phyloP scores from a whole-genome alignment of 2,797 vertebrate genomes.

The Macropodus opercularis region DNA sequence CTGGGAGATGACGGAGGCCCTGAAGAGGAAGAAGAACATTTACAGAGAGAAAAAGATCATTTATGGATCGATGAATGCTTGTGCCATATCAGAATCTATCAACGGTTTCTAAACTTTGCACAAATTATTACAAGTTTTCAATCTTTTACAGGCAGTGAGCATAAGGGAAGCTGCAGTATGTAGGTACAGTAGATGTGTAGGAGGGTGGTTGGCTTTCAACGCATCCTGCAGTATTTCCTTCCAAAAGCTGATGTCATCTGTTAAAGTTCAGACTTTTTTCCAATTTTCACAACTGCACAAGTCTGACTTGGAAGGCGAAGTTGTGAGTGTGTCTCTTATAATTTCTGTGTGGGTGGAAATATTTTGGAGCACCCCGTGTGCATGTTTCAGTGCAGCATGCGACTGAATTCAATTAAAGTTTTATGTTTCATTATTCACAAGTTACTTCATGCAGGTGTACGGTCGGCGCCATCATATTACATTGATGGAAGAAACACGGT shows the following conservation, averaged over 20 bases:
- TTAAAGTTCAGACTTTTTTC: background rate
- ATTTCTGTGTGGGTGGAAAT: constrained; percentile 30
- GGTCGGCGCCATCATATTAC: background rate
- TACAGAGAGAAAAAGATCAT: constrained; percentile 4
- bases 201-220: constrained; percentile 24
- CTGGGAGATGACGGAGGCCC: constrained; percentile 94
- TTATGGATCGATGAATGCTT: background rate
- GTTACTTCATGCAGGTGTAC: background rate
- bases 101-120: background rate
- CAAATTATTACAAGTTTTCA: constrained; percentile 8
- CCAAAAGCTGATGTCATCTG: constrained; percentile 31
- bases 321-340: constrained; percentile 38
- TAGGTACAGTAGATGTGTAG: background rate
- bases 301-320: constrained; percentile 25
- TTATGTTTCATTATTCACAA: constrained; percentile 10
- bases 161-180: constrained; percentile 8
- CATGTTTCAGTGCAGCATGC: constrained; percentile 25
- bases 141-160: constrained; percentile 3
- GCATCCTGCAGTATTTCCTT: constrained; percentile 21
- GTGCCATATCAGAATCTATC: background rate
- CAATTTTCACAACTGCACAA: constrained; percentile 21
- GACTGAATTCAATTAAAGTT: constrained; percentile 17
- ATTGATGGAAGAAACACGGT: background rate
- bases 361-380: constrained; percentile 8
- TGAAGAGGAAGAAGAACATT: constrained; percentile 59